Base-by-base conservation (phyloP, 2,113 vertebrate genomes). In the Trichomycterus rosablanca region DNA sequence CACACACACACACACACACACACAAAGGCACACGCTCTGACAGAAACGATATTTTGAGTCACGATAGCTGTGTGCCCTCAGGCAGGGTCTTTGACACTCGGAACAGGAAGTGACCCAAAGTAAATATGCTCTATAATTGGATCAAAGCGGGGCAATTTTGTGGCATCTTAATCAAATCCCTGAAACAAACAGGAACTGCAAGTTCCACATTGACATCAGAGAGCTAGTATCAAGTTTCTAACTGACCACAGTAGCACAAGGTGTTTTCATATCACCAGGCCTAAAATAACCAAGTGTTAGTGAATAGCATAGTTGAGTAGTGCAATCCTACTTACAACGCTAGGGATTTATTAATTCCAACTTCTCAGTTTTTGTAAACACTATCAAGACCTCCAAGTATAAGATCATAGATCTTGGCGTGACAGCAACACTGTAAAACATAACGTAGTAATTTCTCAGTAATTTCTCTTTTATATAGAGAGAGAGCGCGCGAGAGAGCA, bases 101-200 rank as follows among this genome's bases (percentile, higher is more conserved):
- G 66, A 67, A 72, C 71, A 71, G 71, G 73, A 75, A 78, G 73
- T 70, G 59, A 66, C 66, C 68, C 2, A 28, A 45, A 51, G 56
- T 71, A 62, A 66, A 59, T 63, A 75, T 32, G 56, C 59, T 63
- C 14, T 64, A 20, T 64, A 64, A 70, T 65, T 67, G 45, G 64
- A 75, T 72, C 67, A 77, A 68, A 70, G 55, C 46, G 40, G 61
- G 53, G 16, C 50, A 48, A 20, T 22, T 66, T 75, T 68, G 61
- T 67, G 52, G 39, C 45, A 43, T 24, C 19, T 46, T 63, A 75
- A 71, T 73, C 57, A 63, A 71, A 75, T 68, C 54, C 66, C n/a
- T 34, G 44, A 57, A 52, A 62, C 73, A 75, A 70, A 71, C 48
- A 65, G 58, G 44, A 68, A 43, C 46, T 37, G 61, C 40, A 56